phyloP scores from a whole-genome alignment of 2,797 vertebrate genomes.

The Cynopterus sphinx region DNA sequence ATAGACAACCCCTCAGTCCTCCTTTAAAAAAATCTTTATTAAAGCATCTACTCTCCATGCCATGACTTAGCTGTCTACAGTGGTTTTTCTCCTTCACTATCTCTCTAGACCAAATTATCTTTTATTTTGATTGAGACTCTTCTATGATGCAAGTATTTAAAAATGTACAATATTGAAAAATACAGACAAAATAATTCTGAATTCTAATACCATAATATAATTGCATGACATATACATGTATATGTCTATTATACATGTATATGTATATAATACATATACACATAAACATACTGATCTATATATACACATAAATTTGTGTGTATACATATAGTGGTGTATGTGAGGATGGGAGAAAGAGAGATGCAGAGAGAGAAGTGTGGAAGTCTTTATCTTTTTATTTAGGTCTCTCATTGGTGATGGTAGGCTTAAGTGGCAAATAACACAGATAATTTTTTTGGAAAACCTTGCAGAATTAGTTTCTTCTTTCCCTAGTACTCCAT shows the following conservation, averaged over 20 bases:
- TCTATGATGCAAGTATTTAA: neutral
- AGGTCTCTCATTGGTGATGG: neutral
- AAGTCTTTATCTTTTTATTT: neutral
- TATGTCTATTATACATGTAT: too few species aligned
- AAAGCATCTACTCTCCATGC: neutral
- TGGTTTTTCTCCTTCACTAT: neutral
- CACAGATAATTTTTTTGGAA: neutral
- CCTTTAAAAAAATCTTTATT: neutral
- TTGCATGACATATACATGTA: neutral
- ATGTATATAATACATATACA: neutral
- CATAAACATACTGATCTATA: neutral
- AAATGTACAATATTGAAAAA: conserved; percentile 14
- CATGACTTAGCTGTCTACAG: neutral
- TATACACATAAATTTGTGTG: neutral
- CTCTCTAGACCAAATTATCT: neutral
- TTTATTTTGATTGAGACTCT: neutral
- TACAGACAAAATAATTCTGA: neutral
- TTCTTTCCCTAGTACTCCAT: neutral
- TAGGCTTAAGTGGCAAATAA: neutral
- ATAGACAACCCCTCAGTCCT: too few species aligned
- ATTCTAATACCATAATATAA: neutral
- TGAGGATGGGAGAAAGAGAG: neutral
- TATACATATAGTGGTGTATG: neutral
- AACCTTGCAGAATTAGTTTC: neutral
- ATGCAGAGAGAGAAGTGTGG: neutral